Percentiles rank a stretch among this genome's conserved stretches.
Conservation (phyloP, 64 coral and sea anemone genomes). For the Stichodactyla helianthus region DNA sequence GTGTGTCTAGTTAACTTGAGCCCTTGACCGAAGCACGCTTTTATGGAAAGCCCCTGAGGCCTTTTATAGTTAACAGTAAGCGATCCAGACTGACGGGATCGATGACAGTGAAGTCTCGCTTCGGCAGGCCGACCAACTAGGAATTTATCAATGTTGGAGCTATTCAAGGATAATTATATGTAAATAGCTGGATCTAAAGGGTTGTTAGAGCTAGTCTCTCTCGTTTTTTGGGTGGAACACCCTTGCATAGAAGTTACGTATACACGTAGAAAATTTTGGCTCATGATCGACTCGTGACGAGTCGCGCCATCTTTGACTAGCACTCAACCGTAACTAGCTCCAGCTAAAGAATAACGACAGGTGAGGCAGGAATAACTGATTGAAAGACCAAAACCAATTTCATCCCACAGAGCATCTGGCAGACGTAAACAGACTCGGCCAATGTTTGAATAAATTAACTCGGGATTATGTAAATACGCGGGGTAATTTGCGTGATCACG, state of each 20-base stretch:
- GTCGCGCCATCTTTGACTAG: neutral
- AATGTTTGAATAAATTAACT: conserved; percentile 25
- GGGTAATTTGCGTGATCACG: neutral
- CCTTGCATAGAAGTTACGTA: no score
- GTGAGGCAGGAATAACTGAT: neutral
- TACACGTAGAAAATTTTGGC: no score
- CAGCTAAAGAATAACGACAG: neutral
- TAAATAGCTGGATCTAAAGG: neutral
- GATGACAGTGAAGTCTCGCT: neutral
- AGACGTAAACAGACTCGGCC: conserved; percentile 18
- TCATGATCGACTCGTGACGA: no score
- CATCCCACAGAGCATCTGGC: neutral
- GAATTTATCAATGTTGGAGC: neutral
- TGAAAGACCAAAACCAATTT: neutral
- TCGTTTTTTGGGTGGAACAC: neutral
- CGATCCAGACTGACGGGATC: conserved; percentile 2
- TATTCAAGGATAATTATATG: neutral
- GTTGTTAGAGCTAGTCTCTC: neutral
- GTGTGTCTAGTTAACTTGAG: neutral
- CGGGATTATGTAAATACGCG: neutral
- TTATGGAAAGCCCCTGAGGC: neutral
- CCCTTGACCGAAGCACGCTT: neutral
- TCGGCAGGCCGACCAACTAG: neutral
- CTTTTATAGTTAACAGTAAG: neutral
- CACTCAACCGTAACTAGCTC: neutral